phyloP scores from a whole-genome alignment of 1,140 invertebrate species.

The Globodera ellingtonae region DNA sequence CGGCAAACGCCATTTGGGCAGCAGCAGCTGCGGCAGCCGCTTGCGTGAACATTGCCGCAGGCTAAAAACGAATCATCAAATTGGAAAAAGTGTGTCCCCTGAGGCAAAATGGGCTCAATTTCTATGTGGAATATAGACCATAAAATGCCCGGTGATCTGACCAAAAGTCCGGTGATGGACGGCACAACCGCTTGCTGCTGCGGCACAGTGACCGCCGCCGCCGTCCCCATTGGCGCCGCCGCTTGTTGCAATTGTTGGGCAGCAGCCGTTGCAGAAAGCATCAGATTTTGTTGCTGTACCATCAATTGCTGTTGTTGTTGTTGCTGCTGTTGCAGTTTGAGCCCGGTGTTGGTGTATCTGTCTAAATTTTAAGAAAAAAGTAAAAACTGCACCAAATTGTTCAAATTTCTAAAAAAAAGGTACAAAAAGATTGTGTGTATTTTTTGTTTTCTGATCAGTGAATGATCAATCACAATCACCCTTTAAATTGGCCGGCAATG shows the following conservation, averaged over 20 bases:
- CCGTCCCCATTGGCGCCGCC: background rate
- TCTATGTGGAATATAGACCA: too few relatives aligned
- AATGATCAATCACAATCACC: conserved; percentile 24
- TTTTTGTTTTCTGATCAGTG: conserved; percentile 17
- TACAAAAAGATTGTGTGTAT: too few relatives aligned
- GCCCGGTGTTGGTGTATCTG: conserved; percentile 25
- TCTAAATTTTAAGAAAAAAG: conserved; percentile 20
- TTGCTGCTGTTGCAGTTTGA: background rate
- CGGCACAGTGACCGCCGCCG: background rate
- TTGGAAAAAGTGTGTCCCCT: background rate
- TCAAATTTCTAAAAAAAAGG: conserved; percentile 6
- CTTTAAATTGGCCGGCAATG: conserved; percentile 43
- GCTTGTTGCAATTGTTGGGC: conserved; percentile 19
- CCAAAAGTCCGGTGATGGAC: conserved; percentile 12
- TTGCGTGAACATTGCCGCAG: conserved; percentile 21
- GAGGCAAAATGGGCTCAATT: background rate
- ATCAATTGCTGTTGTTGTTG: conserved; percentile 4
- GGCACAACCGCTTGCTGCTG: background rate
- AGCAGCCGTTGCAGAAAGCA: background rate
- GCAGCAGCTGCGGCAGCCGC: conserved; percentile 25
- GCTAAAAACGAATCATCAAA: background rate
- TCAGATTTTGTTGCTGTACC: background rate
- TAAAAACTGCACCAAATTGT: background rate
- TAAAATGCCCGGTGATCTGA: background rate
- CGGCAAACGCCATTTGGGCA: conserved; percentile 11